phyloP scores from a whole-genome alignment of 2,888 invertebrate genomes.

The Allacma fusca region DNA sequence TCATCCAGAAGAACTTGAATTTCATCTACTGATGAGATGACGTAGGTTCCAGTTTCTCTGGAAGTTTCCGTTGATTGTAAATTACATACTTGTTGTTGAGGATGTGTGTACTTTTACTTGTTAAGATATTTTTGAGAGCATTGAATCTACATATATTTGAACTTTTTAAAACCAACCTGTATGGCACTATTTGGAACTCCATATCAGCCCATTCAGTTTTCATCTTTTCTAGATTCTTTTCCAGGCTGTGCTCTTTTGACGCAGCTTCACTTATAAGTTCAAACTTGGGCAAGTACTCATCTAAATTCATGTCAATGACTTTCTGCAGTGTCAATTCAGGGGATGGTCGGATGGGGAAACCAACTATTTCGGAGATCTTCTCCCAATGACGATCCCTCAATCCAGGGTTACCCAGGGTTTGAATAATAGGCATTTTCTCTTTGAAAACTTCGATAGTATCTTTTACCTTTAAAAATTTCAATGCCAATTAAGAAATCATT shows the following conservation, averaged over 20 bases:
- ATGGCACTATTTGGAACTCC: conserved; percentile 75
- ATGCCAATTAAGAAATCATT: neutral
- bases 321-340: conserved; percentile 82
- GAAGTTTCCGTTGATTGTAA: conserved; percentile 70
- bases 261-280: conserved; percentile 93
- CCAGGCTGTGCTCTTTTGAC: conserved; percentile 92
- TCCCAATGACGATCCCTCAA: conserved; percentile 94
- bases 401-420: conserved; percentile 93
- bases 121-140: too few species aligned
- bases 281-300: conserved; percentile 87
- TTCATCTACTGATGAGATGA: conserved; percentile 89
- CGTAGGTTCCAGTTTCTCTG: conserved; percentile 88
- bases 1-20: conserved; percentile 93
- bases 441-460: conserved; percentile 85
- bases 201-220: conserved; percentile 87
- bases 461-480: conserved; percentile 66
- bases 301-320: conserved; percentile 86
- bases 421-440: conserved; percentile 87
- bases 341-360: conserved; percentile 84
- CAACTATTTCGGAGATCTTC: conserved; percentile 91
- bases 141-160: conserved; percentile 71
- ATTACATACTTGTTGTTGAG: too few species aligned
- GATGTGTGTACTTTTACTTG: too few species aligned
- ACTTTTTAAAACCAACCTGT: conserved; percentile 67
- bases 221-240: conserved; percentile 89